phyloP scores from a whole-genome alignment of 2,113 vertebrate genomes.

The Indicator indicator region DNA sequence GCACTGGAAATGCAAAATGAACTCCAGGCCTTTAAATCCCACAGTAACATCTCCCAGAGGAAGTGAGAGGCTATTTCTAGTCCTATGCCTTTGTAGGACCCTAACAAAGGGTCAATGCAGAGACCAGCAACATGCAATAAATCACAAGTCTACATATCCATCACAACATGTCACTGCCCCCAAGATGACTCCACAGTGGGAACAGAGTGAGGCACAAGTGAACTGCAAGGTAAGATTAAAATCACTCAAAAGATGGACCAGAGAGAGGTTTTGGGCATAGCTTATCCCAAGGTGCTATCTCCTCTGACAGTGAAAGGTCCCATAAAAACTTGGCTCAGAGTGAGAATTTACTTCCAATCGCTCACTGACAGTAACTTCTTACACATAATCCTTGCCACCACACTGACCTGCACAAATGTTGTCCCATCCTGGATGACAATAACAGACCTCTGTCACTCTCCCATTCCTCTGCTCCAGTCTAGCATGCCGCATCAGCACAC shows the following conservation, averaged over 20 bases:
- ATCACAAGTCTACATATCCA: not conserved
- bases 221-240: not conserved
- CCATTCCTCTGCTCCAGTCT: not conserved
- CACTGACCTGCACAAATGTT: not conserved
- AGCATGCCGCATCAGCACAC: not conserved
- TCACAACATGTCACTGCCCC: not conserved
- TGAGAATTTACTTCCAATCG: not conserved
- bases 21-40: not conserved
- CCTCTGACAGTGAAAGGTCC: not conserved
- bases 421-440: not conserved
- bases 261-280: not conserved
- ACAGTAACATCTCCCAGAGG: not conserved
- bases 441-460: not conserved
- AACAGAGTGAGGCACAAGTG: not conserved
- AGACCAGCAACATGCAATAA: not conserved
- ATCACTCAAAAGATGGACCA: not conserved
- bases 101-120: not conserved
- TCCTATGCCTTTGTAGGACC: not conserved
- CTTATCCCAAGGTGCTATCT: not conserved
- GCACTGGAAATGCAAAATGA: not conserved
- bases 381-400: not conserved
- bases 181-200: not conserved
- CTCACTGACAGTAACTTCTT: not conserved
- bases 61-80: not conserved
- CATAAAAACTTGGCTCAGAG: not conserved